Conservation (phyloP, 2,797 vertebrate species). For the Sebastes hopkinsi region DNA sequence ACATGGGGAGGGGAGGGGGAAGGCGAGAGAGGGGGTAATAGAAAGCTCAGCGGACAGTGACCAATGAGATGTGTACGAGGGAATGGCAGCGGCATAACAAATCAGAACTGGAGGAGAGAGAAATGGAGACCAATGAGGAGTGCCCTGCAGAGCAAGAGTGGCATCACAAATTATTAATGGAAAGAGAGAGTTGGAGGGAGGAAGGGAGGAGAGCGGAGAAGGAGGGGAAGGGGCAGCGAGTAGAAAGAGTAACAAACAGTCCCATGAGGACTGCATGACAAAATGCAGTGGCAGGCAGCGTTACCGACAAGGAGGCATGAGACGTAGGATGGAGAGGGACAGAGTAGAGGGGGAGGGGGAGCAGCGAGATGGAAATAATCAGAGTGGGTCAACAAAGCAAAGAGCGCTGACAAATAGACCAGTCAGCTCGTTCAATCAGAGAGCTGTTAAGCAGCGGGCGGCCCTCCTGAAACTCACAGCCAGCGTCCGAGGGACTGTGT, state of each 20-base stretch:
- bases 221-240: background rate
- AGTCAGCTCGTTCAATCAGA: constrained; percentile 34
- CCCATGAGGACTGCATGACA: constrained; percentile 48
- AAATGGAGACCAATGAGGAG: constrained; percentile 44
- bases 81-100: constrained; percentile 65
- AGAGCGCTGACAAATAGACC: constrained; percentile 31
- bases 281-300: constrained; percentile 32
- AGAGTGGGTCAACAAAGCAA: constrained; percentile 38
- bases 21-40: constrained; percentile 31
- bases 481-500: background rate
- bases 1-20: constrained; percentile 6
- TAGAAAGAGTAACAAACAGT: constrained; percentile 23
- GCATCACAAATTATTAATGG: constrained; percentile 63
- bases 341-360: background rate
- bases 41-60: constrained; percentile 67
- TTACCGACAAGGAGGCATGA: constrained; percentile 10
- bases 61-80: constrained; percentile 62
- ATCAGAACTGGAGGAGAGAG: constrained; percentile 51
- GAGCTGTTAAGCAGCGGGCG: constrained; percentile 29
- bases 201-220: background rate
- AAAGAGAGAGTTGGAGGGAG: background rate
- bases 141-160: constrained; percentile 44
- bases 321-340: background rate
- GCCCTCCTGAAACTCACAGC: background rate
- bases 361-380: constrained; percentile 31